Evolutionary conservation across 2,113 vertebrate genomes (phyloP).

Genomic region (Serilophus lunatus): DNA sequence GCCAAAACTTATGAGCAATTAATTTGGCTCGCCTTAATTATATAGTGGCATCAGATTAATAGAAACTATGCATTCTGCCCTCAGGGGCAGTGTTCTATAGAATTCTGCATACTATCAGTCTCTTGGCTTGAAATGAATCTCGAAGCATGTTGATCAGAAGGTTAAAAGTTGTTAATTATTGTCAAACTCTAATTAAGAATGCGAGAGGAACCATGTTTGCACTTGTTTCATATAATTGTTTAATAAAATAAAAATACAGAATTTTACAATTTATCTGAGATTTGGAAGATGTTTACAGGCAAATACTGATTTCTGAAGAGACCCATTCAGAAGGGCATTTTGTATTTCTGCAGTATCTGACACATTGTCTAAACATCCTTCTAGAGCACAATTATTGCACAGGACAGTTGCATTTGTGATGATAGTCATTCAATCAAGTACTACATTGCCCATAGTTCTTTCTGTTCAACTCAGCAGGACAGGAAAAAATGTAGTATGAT

Average conservation of each 20-base stretch:
- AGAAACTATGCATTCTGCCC: neutral
- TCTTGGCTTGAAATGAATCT: neutral
- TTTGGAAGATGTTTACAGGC: neutral
- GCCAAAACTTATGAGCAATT: neutral
- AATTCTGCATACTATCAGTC: neutral
- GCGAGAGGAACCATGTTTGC: neutral
- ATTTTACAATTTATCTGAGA: neutral
- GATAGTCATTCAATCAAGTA: neutral
- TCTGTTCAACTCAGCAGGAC: neutral
- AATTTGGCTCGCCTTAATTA: neutral
- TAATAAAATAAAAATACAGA: constrained; percentile 14
- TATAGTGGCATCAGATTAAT: neutral
- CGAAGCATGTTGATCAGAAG: neutral
- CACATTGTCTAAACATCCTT: neutral
- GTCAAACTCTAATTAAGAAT: neutral
- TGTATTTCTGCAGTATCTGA: neutral
- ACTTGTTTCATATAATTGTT: neutral
- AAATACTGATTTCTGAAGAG: neutral
- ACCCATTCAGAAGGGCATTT: neutral
- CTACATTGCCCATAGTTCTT: neutral
- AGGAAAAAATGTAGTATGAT: neutral
- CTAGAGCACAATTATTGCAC: neutral
- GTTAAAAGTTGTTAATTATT: neutral
- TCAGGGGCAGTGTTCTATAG: neutral
- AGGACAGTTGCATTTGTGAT: neutral